Base-by-base conservation (phyloP, 2,113 vertebrate species). In the Ranitomeya imitator region DNA sequence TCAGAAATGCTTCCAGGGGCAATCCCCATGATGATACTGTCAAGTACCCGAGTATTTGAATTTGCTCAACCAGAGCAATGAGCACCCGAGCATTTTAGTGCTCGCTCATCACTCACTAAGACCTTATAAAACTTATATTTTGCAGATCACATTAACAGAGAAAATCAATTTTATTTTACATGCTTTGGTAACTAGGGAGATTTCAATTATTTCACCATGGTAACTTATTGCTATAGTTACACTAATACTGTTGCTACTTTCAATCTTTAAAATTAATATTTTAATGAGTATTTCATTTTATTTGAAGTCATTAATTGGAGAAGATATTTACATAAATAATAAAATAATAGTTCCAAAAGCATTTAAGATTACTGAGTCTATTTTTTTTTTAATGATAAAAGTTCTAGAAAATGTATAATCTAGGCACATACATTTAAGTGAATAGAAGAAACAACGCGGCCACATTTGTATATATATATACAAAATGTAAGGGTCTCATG, bases 181-280 rank as follows among this genome's bases (percentile, higher is more conserved):
- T 10, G 65, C 26, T 88, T 82, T 61, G 31, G 79, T 60, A 82
- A 71, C 86, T 80, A 51, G 31, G 79, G 54, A 82, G 13, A 31
- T 18, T 82, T 83, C 82, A 88, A 88, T 88, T 12, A 61, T 74
- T 76, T 52, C 82, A 74, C 55, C 61, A 52, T 21, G 67, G 76
- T 79, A 79, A 86, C 67, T 31, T 86, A 86, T 86, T 79, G 23
- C 61, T 79, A 54, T 79, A 79, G 76, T 86, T 45, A 60, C 85
- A 79, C 51, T 86, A 60, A 86, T 86, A 86, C n/a, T 54, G 21
- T 52, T 69, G 61, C 10, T 21, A 12, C 60, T 79, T 86, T 85
- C 54, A 15, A 63, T 51, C 37, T 86, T 86, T 79, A 65, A 69
- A 15, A n/a, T 86, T 21, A 86, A 51, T 18, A 77, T 37, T 65